Evolutionary conservation across 2,113 vertebrate genomes (phyloP).

Genomic region (Platichthys flesus): DNA sequence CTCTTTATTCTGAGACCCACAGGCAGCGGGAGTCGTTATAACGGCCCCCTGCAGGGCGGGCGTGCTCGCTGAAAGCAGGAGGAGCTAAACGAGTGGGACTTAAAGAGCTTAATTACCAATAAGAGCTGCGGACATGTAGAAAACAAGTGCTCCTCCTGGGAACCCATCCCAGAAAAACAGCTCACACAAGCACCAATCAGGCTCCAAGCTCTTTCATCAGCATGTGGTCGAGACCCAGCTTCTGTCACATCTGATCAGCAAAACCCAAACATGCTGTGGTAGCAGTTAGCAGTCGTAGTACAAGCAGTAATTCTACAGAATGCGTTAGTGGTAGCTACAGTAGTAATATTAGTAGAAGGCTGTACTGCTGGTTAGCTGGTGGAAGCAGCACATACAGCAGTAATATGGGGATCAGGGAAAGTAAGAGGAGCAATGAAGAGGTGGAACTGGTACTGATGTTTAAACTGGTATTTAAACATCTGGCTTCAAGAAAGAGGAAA

Average conservation of each 20-base stretch:
- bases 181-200: neutral
- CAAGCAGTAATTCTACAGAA: too few species aligned
- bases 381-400: too few species aligned
- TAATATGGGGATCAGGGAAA: too few species aligned
- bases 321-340: too few species aligned
- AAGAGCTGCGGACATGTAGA: neutral
- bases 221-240: neutral
- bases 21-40: conserved; percentile 25
- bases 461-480: too few species aligned
- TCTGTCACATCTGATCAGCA: neutral
- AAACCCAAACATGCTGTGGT: neutral
- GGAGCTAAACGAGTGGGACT: neutral
- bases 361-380: too few species aligned
- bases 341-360: too few species aligned
- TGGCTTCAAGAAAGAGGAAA: neutral
- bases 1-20: conserved; percentile 6
- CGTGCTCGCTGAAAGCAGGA: neutral
- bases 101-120: neutral
- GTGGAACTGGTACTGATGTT: too few species aligned
- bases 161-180: fast-evolving
- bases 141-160: neutral
- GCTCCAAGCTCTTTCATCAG: neutral
- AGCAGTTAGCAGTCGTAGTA: too few species aligned
- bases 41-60: conserved; percentile 15
- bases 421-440: too few species aligned